Conservation (phyloP, 2,888 invertebrate species). For the Acanthococcus lagerstroemiae region DNA sequence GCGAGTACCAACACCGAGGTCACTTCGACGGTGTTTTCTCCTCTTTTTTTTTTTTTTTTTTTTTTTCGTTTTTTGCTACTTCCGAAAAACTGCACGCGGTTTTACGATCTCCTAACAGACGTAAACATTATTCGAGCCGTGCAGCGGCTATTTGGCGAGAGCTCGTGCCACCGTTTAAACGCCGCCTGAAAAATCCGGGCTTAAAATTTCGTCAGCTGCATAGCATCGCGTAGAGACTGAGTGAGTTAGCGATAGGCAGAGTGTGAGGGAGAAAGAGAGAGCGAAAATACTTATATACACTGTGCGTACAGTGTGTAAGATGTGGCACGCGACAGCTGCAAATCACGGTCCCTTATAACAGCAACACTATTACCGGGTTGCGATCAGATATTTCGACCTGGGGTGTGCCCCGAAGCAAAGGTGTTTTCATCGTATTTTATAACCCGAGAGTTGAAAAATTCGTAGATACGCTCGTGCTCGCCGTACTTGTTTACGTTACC, state of each 20-base stretch:
- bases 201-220: constrained; percentile 22
- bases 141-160: too few species aligned
- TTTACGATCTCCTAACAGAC: too few species aligned
- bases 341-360: constrained; percentile 26
- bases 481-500: constrained; percentile 12
- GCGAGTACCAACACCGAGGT: too few species aligned
- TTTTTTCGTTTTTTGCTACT: too few species aligned
- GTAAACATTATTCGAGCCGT: too few species aligned
- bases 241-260: too few species aligned
- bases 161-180: too few species aligned
- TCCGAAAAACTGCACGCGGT: too few species aligned
- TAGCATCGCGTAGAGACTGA: too few species aligned
- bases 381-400: constrained; percentile 25
- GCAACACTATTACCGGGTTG: constrained; percentile 17
- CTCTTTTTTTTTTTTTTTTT: too few species aligned
- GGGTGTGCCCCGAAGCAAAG: constrained; percentile 27
- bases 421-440: constrained; percentile 26
- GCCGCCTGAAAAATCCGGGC: too few species aligned
- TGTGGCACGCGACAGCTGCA: constrained; percentile 31
- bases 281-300: not conserved
- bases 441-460: constrained; percentile 24
- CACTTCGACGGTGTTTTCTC: too few species aligned
- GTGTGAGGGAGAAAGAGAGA: constrained; percentile 12
- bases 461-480: constrained; percentile 22
- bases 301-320: not conserved